Percentiles rank a stretch among this genome's conserved stretches.
phyloP scores from a whole-genome alignment of 2,888 invertebrate genomes.

The Mesorhabditis belari region DNA sequence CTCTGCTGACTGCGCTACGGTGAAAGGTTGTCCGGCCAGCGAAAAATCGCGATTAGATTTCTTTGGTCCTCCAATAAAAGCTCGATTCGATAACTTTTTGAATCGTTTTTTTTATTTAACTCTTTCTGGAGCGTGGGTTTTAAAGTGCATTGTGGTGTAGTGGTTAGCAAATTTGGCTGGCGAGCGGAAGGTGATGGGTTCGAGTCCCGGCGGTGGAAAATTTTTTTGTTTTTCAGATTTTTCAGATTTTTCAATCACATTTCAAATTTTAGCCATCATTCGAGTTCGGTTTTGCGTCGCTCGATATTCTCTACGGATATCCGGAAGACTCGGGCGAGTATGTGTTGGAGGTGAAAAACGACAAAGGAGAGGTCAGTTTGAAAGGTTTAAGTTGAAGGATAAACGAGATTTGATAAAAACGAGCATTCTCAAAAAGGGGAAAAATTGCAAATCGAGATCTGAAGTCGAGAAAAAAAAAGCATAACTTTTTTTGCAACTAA shows the following conservation, averaged over 20 bases:
- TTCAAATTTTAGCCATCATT: constrained; percentile 78
- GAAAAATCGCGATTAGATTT: too few species aligned
- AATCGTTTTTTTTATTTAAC: too few species aligned
- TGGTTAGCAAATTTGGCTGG: too few species aligned
- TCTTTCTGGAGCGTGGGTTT: too few species aligned
- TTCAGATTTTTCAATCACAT: neutral
- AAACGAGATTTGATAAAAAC: neutral
- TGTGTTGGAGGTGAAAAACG: constrained; percentile 82
- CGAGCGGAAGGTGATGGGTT: too few species aligned
- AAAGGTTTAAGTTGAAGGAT: constrained; percentile 58
- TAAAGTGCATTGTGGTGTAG: too few species aligned
- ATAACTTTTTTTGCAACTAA: neutral
- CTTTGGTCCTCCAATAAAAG: too few species aligned
- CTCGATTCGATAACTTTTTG: too few species aligned
- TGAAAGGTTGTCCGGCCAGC: too few species aligned
- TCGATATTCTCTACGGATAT: constrained; percentile 75
- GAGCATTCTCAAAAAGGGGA: neutral
- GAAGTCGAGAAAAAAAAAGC: neutral
- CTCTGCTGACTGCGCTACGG: too few species aligned
- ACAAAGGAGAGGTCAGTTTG: constrained; percentile 73
- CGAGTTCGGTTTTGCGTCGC: constrained; percentile 88
- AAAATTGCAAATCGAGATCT: neutral
- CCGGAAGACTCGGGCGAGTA: constrained; percentile 68
- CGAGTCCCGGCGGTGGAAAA: too few species aligned
- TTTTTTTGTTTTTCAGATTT: too few species aligned